Evolutionary conservation across 2,888 invertebrate genomes (phyloP).

Genomic region (Neoaliturus tenellus): DNA sequence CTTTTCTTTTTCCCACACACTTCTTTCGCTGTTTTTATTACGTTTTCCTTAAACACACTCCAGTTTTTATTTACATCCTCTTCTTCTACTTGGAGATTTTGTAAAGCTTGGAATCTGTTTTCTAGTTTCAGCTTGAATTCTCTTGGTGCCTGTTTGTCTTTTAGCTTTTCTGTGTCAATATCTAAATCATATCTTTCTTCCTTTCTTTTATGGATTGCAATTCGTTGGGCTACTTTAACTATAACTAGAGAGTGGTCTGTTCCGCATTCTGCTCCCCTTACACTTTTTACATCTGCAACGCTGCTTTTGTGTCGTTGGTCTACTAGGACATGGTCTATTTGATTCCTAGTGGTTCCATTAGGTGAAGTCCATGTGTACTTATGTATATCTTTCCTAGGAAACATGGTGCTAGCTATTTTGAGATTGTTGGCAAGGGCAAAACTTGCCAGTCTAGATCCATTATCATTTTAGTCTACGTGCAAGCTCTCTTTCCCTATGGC

Average conservation of each 20-base stretch:
- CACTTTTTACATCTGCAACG: conserved; percentile 34
- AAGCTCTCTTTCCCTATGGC: no score
- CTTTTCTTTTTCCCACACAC: conserved; percentile 35
- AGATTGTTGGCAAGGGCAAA: no score
- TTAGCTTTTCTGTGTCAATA: not conserved
- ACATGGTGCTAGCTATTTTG: no score
- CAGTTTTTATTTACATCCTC: not conserved
- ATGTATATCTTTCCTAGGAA: not conserved
- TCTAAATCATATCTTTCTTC: no score
- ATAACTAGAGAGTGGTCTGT: conserved; percentile 51
- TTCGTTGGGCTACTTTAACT: conserved; percentile 24
- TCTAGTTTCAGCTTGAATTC: not conserved
- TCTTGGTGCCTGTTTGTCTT: not conserved
- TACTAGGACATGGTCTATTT: conserved; percentile 56
- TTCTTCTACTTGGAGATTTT: not conserved
- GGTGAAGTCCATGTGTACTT: conserved; percentile 58
- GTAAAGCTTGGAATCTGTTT: not conserved
- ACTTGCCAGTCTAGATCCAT: no score
- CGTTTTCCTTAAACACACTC: not conserved
- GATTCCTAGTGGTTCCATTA: conserved; percentile 56
- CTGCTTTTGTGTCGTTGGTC: conserved; percentile 42
- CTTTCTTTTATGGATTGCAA: not conserved
- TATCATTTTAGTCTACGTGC: no score
- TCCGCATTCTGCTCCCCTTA: conserved; percentile 55
- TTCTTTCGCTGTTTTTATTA: conserved; percentile 9